Evolutionary conservation across 2,113 vertebrate genomes (phyloP).

Genomic region (Gallinago media): DNA sequence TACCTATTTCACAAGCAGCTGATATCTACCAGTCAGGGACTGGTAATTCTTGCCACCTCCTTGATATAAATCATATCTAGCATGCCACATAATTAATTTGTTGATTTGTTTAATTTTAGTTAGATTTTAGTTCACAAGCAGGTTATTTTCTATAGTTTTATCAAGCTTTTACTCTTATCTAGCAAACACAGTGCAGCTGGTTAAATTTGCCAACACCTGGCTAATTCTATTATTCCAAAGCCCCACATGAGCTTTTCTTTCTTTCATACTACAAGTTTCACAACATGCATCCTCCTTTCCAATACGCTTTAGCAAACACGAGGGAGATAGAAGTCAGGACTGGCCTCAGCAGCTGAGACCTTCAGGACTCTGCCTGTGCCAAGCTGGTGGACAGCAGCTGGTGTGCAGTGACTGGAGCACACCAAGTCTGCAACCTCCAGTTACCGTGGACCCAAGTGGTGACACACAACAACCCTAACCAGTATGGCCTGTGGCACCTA

Average conservation of each 20-base stretch:
- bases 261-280: background rate
- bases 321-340: background rate
- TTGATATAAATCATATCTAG: background rate
- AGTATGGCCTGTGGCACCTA: background rate
- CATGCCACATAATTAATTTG: background rate
- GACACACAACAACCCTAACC: background rate
- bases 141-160: background rate
- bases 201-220: background rate
- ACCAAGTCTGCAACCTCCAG: background rate
- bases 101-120: background rate
- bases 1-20: background rate
- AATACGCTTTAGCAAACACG: background rate
- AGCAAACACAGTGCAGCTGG: rapidly evolving
- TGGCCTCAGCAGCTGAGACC: background rate
- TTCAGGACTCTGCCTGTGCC: background rate
- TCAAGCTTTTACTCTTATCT: background rate
- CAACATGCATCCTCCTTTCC: background rate
- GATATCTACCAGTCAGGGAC: background rate
- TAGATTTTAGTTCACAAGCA: background rate
- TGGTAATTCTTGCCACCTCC: background rate
- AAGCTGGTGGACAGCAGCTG: background rate
- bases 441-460: rapidly evolving
- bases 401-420: background rate
- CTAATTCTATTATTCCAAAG: background rate
- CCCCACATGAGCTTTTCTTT: background rate